phyloP scores from a whole-genome alignment of 92 coral and sea anemone genomes.

The Zoanthus solanderi region DNA sequence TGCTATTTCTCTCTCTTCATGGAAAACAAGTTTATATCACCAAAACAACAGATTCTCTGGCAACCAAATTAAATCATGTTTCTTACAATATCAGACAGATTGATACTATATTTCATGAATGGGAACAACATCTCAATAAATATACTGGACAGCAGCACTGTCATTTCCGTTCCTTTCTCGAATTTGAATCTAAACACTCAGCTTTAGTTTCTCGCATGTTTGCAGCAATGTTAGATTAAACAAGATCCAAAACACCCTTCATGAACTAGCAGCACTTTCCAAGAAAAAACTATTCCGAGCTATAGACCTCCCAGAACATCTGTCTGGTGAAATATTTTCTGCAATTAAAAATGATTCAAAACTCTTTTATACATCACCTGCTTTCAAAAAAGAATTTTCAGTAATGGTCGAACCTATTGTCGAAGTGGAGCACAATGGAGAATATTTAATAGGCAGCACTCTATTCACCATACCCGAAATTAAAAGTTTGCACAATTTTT shows the following conservation, averaged over 20 bases:
- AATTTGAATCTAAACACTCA: conserved; percentile 9
- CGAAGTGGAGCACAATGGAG: conserved; percentile 16
- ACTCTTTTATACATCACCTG: conserved; percentile 13
- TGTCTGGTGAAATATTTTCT: conserved; percentile 9
- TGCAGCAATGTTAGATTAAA: conserved; percentile 11
- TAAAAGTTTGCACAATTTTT: background rate
- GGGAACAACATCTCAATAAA: conserved; percentile 29
- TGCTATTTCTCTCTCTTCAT: background rate
- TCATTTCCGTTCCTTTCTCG: conserved; percentile 28
- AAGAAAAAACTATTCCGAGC: conserved; percentile 25
- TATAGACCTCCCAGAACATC: conserved; percentile 6
- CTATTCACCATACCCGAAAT: conserved; percentile 16
- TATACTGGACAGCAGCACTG: conserved; percentile 9
- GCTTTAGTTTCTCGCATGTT: conserved; percentile 11
- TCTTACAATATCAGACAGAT: background rate
- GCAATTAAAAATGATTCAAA: background rate
- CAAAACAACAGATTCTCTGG: conserved; percentile 10
- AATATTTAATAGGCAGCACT: background rate
- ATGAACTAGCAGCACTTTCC: conserved; percentile 8
- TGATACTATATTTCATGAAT: background rate
- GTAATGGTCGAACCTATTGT: conserved; percentile 16
- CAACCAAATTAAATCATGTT: conserved; percentile 4
- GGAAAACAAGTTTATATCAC: background rate
- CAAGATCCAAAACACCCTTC: conserved; percentile 20
- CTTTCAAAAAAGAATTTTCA: conserved; percentile 8